A percentile compares a stretch with the other conserved stretches of the same genome.
phyloP scores from a whole-genome alignment of 2,113 vertebrate genomes.

The Coturnix japonica region DNA sequence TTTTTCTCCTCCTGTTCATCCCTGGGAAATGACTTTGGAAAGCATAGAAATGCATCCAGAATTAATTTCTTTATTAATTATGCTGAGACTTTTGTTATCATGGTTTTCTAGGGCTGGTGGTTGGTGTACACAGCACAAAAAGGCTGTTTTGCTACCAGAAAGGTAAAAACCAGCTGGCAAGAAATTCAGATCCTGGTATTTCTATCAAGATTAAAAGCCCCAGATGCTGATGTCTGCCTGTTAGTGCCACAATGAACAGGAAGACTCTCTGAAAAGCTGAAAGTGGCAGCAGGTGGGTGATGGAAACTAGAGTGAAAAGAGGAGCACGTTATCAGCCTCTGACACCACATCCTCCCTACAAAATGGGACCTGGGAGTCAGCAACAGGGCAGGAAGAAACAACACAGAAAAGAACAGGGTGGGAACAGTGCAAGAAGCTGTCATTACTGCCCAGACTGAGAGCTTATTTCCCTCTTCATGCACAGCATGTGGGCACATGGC shows the following conservation, averaged over 20 bases:
- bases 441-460: not conserved
- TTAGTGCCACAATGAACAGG: not conserved
- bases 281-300: not conserved
- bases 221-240: not conserved
- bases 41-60: not conserved
- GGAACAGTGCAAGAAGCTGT: not conserved
- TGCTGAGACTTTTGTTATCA: not conserved
- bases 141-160: not conserved
- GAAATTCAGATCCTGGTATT: not conserved
- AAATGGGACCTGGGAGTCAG: not conserved
- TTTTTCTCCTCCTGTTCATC: not conserved
- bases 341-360: not conserved
- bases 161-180: not conserved
- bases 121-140: not conserved
- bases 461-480: not conserved
- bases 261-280: not conserved
- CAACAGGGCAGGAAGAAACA: not conserved
- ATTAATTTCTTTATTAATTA: not conserved
- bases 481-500: not conserved
- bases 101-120: not conserved
- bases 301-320: not conserved
- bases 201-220: not conserved
- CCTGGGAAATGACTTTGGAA: not conserved
- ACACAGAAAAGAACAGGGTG: not conserved
- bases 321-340: accelerated